phyloP scores from a whole-genome alignment of 2,888 invertebrate species.

The Lypha dubia region DNA sequence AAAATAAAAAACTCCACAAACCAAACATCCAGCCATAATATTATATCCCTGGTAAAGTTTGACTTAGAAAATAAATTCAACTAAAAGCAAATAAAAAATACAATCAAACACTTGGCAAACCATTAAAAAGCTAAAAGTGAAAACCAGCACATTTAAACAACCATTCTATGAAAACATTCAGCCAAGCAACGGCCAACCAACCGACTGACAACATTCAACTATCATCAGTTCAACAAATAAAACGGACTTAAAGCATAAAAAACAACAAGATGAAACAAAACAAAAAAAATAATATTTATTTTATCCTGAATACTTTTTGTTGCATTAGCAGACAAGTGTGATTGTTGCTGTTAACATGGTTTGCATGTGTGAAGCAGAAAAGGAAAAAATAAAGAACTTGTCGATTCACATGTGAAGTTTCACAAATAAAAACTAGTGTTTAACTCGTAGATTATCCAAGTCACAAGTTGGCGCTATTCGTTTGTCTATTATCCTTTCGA shows the following conservation, averaged over 20 bases:
- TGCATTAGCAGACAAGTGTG: slow-evolving; percentile 16
- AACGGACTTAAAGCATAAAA: slow-evolving; percentile 62
- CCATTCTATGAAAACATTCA: slow-evolving; percentile 26
- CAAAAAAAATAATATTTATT: slow-evolving; percentile 25
- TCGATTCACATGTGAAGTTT: slow-evolving; percentile 44
- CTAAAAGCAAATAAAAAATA: slow-evolving; percentile 54
- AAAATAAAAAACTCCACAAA: slow-evolving; percentile 45
- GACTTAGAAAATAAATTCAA: slow-evolving; percentile 51
- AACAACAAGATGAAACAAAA: slow-evolving; percentile 25
- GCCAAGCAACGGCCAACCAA: neutral
- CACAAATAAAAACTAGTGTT: slow-evolving; percentile 29
- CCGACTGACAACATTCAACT: slow-evolving; percentile 39
- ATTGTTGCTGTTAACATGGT: slow-evolving; percentile 4
- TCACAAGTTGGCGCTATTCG: slow-evolving; percentile 60
- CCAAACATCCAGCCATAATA: slow-evolving; percentile 29
- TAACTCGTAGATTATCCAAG: slow-evolving; percentile 50
- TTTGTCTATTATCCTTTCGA: slow-evolving; percentile 16
- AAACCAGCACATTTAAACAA: slow-evolving; percentile 50
- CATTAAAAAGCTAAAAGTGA: slow-evolving; percentile 43
- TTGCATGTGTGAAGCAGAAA: neutral
- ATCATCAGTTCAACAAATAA: slow-evolving; percentile 67
- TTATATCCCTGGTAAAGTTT: slow-evolving; percentile 45
- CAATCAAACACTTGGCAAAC: slow-evolving; percentile 14
- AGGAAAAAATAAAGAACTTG: slow-evolving; percentile 51
- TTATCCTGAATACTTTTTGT: neutral